These are phyloP conservation scores for Schizopygopsis pylzovi DNA, from an alignment of 2,797 vertebrate genomes.

Conservation along the genomic window DNA sequence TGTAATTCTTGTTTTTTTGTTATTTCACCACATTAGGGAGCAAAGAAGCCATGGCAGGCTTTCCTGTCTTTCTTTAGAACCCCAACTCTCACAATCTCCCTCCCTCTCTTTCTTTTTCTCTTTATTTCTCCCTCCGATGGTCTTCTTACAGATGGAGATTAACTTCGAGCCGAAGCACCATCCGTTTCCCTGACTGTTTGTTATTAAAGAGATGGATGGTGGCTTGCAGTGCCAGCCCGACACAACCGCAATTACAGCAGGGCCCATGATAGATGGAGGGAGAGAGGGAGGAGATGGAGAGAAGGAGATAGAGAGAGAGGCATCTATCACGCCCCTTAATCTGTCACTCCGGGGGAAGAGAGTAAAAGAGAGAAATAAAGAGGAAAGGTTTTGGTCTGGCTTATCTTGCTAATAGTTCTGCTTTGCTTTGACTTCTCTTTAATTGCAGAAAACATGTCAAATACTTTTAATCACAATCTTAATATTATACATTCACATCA, in stretches of 20 bases:
- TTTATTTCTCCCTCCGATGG: conserved; percentile 40
- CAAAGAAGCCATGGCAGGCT: conserved; percentile 23
- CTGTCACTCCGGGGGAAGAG: conserved; percentile 74
- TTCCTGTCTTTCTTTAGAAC: conserved; percentile 31
- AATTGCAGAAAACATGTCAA: neutral
- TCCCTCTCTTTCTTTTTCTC: conserved; percentile 35
- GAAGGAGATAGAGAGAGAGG: conserved; percentile 77
- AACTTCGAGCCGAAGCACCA: conserved; percentile 79
- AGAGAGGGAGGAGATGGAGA: conserved; percentile 64
- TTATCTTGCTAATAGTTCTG: conserved; percentile 44
- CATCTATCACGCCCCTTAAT: conserved; percentile 85
- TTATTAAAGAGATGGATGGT: conserved; percentile 88
- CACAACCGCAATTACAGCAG: conserved; percentile 84
- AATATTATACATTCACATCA: neutral
- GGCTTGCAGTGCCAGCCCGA: conserved; percentile 81
- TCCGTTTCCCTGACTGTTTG: conserved; percentile 87
- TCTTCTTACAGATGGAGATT: conserved; percentile 83
- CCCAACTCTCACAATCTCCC: conserved; percentile 28
- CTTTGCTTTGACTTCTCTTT: conserved; percentile 14
- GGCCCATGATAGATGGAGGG: conserved; percentile 82
- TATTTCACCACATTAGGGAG: conserved; percentile 15
- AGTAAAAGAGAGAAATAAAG: conserved; percentile 60
- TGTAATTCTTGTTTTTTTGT: neutral
- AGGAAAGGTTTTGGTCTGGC: conserved; percentile 33
- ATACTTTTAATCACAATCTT: neutral